Percentiles rank a stretch among this genome's conserved stretches.
Evolutionary conservation across 1,140 invertebrate species (phyloP).

Genomic region (Neodiprion fabricii): DNA sequence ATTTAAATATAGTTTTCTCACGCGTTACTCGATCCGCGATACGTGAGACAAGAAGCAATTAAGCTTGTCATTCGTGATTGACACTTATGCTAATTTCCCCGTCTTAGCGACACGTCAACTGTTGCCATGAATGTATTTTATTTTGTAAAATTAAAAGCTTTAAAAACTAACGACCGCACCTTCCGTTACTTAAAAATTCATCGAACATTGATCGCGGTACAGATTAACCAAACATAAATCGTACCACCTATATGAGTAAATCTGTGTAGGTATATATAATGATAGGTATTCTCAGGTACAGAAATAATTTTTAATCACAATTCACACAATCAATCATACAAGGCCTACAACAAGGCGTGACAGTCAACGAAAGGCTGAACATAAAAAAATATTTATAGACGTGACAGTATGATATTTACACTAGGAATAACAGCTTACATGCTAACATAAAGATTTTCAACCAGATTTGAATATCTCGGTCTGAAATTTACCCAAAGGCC

Average conservation of each 20-base stretch:
- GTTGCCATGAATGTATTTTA: too few relatives aligned
- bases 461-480: slow-evolving; percentile 23
- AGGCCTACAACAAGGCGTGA: too few relatives aligned
- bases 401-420: not conserved
- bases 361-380: not conserved
- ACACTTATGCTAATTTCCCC: not conserved
- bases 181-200: too few relatives aligned
- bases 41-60: not conserved
- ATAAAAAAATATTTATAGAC: not conserved
- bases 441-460: not conserved
- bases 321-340: not conserved
- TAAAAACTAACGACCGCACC: too few relatives aligned
- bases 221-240: too few relatives aligned
- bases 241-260: too few relatives aligned
- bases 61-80: not conserved
- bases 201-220: too few relatives aligned
- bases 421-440: not conserved
- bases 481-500: slow-evolving; percentile 63
- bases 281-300: not conserved
- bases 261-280: too few relatives aligned
- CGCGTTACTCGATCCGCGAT: not conserved
- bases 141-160: too few relatives aligned
- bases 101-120: too few relatives aligned
- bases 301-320: slow-evolving; percentile 3
- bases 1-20: not conserved